Conservation (phyloP, 2,113 vertebrate species). For the Anhinga anhinga region DNA sequence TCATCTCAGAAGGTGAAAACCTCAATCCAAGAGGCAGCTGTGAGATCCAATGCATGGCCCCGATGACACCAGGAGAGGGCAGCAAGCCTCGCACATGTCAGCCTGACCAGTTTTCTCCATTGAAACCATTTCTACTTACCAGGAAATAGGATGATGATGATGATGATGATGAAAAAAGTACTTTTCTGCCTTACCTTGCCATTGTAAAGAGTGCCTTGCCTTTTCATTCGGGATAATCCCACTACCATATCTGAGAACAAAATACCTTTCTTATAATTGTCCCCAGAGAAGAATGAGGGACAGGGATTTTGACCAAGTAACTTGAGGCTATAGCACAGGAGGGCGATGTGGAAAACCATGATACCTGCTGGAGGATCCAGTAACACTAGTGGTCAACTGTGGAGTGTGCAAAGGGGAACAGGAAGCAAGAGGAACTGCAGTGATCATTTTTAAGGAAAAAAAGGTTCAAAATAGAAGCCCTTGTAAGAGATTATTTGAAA, state of each 20-base stretch:
- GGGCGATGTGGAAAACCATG: fast-evolving
- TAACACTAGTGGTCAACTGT: background rate
- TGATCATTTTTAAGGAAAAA: background rate
- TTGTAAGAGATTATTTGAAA: background rate
- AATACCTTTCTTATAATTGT: background rate
- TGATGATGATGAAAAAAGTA: background rate
- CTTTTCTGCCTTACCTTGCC: background rate
- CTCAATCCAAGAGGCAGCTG: background rate
- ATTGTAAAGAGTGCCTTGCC: background rate
- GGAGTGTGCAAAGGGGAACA: background rate
- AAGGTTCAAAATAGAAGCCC: background rate
- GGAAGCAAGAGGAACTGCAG: background rate
- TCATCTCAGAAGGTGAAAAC: background rate
- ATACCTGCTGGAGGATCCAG: background rate
- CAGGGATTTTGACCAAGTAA: background rate
- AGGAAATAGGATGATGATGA: background rate
- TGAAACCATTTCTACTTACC: background rate
- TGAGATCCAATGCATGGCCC: background rate
- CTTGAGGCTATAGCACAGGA: background rate
- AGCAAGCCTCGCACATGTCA: background rate
- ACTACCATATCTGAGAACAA: background rate
- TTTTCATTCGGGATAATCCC: background rate
- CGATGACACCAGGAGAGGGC: constrained; percentile 39
- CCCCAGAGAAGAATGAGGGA: background rate
- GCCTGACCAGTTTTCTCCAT: background rate